phyloP scores from a whole-genome alignment of 1,140 invertebrate genomes.

The Ceratina japonica region DNA sequence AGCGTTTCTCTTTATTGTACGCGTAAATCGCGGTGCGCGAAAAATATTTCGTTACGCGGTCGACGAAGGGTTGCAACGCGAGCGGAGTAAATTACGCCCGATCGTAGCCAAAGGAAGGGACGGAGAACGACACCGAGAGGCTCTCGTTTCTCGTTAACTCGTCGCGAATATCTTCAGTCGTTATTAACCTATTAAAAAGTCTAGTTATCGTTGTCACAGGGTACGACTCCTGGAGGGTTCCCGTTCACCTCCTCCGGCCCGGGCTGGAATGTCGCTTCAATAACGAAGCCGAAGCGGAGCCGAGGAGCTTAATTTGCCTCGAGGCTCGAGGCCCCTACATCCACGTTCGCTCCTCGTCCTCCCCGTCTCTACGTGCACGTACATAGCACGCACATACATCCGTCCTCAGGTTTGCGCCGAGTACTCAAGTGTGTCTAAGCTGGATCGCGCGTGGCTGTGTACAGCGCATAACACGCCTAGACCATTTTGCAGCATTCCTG shows the following conservation, averaged over 20 bases:
- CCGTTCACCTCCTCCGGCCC: background rate
- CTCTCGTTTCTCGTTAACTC: conserved; percentile 35
- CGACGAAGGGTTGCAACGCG: no score
- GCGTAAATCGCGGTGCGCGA: no score
- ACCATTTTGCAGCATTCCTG: conserved; percentile 73
- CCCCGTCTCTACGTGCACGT: no score
- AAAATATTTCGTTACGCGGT: no score
- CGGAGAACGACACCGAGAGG: background rate
- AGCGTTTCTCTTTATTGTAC: no score
- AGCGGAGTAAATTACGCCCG: background rate
- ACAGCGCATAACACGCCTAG: conserved; percentile 60
- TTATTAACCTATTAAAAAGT: conserved; percentile 63
- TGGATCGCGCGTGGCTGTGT: conserved; percentile 13
- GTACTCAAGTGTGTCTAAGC: conserved; percentile 31
- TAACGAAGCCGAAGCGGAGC: conserved; percentile 62
- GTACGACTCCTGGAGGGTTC: conserved; percentile 56
- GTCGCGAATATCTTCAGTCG: conserved; percentile 38
- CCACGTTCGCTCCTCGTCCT: conserved; percentile 2
- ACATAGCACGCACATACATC: background rate
- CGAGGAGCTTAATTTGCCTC: conserved; percentile 62
- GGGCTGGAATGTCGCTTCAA: conserved; percentile 62
- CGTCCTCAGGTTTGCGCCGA: background rate
- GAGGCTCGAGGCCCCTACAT: conserved; percentile 49
- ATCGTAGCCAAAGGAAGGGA: background rate
- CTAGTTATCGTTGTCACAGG: conserved; percentile 51